Base-by-base conservation (phyloP, 2,113 vertebrate species). In the Mugil cephalus region DNA sequence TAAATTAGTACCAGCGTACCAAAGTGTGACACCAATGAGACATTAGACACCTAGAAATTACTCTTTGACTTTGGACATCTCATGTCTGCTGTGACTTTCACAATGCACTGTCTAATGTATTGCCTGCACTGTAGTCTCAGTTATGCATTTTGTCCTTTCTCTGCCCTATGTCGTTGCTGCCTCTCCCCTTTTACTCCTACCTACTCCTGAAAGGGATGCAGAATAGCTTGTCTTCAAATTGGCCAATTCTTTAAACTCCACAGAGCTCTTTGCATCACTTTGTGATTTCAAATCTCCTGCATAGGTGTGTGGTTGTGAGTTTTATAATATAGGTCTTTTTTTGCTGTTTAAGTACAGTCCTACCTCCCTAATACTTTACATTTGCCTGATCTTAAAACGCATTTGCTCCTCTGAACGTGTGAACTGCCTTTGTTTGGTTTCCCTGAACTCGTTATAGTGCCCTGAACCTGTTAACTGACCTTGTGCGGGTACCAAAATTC, bases 11-110 rank as follows among this genome's bases (percentile, higher is more conserved):
- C 15, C 46, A 8, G 3, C 53, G 58, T 45, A 55, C 42, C 47
- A 63, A 24, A 42, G 5, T 54, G 11, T 45, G 43, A 8, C 24
- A 69, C 8, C 18, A 62, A 7, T 24, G n/a, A 42, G 42, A 43
- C 19, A 10, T 14, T 38, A 69, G 68, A 63, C n/a, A 12, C 53
- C 34, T 71, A 61, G 45, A 48, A 39, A 60, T 65, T 52, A 55
- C 84, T 95, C 94, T 95, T 88, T 96, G 94, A 93, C 90, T 92
- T 67, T 91, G 93, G 94, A 92, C 89, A 83, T 88, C 88, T 94
- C 92, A 93, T 80, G 85, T 89, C 89, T 94, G 91, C 89, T 80
- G 81, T 94, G 88, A 85, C 38, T 82, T 84, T 77, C 66, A 78
- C 70, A 63, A 68, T 75, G 35, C 74, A 63, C 58, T 58, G 76